phyloP scores from a whole-genome alignment of 2,797 vertebrate species.

The Prunella strophiata region DNA sequence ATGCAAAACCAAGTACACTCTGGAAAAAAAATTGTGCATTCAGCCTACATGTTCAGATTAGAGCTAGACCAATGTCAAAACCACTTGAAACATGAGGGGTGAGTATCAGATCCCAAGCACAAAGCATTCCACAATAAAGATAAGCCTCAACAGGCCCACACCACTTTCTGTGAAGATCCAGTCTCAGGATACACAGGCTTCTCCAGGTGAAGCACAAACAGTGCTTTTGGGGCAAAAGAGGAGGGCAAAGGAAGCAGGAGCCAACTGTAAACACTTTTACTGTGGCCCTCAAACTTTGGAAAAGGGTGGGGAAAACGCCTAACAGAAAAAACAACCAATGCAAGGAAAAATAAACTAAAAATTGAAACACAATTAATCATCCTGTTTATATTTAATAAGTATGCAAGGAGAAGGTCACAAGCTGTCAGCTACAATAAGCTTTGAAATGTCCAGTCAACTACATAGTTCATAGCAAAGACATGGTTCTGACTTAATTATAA shows the following conservation, averaged over 20 bases:
- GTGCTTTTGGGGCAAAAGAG: neutral
- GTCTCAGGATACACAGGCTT: neutral
- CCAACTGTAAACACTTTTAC: neutral
- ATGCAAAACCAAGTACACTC: neutral
- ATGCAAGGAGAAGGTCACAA: constrained; percentile 34
- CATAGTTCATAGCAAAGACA: constrained; percentile 46
- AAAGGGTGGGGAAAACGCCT: neutral
- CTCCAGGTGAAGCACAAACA: neutral
- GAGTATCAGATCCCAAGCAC: neutral
- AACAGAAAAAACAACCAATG: neutral
- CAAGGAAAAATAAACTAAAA: neutral
- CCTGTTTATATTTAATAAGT: constrained; percentile 18
- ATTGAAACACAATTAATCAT: neutral
- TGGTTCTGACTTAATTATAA: constrained; percentile 54
- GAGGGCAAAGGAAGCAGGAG: neutral
- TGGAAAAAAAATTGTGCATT: neutral
- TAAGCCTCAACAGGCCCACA: neutral
- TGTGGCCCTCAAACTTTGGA: neutral
- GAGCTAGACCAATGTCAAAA: neutral
- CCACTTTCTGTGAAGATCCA: neutral
- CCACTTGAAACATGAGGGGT: neutral
- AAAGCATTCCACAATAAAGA: neutral
- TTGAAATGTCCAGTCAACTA: constrained; percentile 47
- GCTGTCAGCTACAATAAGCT: constrained; percentile 56
- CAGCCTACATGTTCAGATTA: neutral